Conservation (phyloP, 35 echinoderm and acorn worm genomes). For the Ophioderma brevispina region DNA sequence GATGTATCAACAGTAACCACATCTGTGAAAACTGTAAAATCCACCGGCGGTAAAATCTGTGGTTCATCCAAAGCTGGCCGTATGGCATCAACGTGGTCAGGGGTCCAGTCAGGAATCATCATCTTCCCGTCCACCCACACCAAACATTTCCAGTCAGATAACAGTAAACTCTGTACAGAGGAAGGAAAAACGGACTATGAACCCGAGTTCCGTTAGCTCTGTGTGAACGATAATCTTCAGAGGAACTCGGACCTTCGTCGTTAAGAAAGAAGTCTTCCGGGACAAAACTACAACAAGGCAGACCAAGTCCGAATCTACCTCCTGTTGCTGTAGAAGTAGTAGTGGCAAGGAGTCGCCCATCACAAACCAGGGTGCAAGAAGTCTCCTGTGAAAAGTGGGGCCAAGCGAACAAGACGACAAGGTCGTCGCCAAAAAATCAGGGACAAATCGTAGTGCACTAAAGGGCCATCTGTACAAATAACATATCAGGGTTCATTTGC, state of each 20-base stretch:
- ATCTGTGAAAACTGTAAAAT: not conserved
- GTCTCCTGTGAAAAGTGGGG: not conserved
- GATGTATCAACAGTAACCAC: not conserved
- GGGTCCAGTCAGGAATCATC: not conserved
- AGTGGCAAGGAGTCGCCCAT: not conserved
- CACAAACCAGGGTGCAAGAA: not conserved
- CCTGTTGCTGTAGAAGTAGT: not conserved
- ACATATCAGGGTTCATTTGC: not conserved
- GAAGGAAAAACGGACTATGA: not conserved
- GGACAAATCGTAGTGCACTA: not conserved
- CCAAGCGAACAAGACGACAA: not conserved
- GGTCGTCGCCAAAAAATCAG: not conserved
- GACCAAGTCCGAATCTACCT: not conserved
- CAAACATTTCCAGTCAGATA: not conserved
- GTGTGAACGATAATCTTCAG: not conserved
- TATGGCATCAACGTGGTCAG: not conserved
- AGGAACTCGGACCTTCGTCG: slow-evolving; percentile 10
- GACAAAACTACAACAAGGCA: not conserved
- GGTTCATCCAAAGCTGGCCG: not conserved
- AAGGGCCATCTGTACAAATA: not conserved
- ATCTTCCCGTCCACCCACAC: not conserved
- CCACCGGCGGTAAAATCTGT: not conserved
- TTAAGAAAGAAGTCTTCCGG: slow-evolving; percentile 30
- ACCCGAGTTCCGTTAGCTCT: not conserved
- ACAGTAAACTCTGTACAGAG: not conserved